Base-by-base conservation (phyloP, 2,797 vertebrate genomes). In the Mionectes olivaceus region DNA sequence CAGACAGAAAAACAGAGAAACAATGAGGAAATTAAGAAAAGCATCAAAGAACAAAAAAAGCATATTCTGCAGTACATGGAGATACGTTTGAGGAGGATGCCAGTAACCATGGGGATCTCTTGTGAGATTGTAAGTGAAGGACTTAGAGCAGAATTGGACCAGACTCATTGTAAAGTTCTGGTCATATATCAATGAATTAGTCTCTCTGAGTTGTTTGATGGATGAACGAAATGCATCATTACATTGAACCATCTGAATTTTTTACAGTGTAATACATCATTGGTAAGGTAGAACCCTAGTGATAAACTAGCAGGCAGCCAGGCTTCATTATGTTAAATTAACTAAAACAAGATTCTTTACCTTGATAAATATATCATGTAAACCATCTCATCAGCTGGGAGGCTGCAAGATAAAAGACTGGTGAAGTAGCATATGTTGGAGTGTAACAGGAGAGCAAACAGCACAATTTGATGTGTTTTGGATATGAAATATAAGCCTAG, bases 261-360 rank as follows among this genome's bases (percentile, higher is more conserved):
- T 91, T 85, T 87, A 49, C 77, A 52, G 15, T 57, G 41, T 69
- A 79, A 83, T 94, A 89, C 46, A 89, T 94, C 68, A 89, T 21
- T 68, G 39, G 7, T 61, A 49, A 87, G 75, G 59, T 82, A 47
- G 83, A 83, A 39, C 43, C 50, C 39, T 92, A 59, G 74, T 80
- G 86, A 94, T 89, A 68, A 94, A 73, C 67, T 74, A 93, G 67
- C 46, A 37, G 67, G 52, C 47, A 75, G 28, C 35, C 47, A 86
- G 85, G 73, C 80, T 95, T 96, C 50, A 43, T 91, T 86, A 93
- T 90, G 76, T 49, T 91, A 79, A 90, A 95, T 92, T 93, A 80
- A 86, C 73, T 71, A 92, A 94, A 89, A 10, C 74, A 85, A 80
- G 55, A 59, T 91, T 83, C 61, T 90, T 81, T 71, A 64, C 43